Base-by-base conservation (phyloP, 2,888 invertebrate species). In the Clanis bilineata region DNA sequence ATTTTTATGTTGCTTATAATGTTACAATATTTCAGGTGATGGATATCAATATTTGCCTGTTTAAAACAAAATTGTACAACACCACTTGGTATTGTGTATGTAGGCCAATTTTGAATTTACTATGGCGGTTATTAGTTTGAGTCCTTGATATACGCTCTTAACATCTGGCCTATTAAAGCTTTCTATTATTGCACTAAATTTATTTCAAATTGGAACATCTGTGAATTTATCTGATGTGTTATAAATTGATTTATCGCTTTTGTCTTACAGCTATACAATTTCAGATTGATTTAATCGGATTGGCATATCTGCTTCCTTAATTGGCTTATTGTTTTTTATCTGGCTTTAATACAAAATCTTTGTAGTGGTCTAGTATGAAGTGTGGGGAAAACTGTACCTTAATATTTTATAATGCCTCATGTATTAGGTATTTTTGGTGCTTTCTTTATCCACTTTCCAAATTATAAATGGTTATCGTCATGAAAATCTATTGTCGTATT, bases 51-150 rank as follows among this genome's bases (percentile, higher is more conserved):
- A 72, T 88, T 66, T 90, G 88, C 82, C 60, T 86, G 62, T 84
- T 85, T 80, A 83, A 69, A 78, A 81, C 80, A 71, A 62, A 69
- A 58, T 63, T 64, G 62, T 80, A 67, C 80, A 84, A 84, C 81
- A 83, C 85, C 55, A 77, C 75, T 82, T 89, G 85, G 85, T 89
- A 85, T 77, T 90, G 90, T 82, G 87, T 89, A 90, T 82, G 89
- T 87, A 70, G 44, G 28, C 22, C 21, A 10, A 15, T 54, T 54
- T 55, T 55, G 36, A 36, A 59, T 28, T 18, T 32, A 51, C 6
- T 51, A 3, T 32, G 28, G 32, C 32, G 51, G 32, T 51, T 32
- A 10, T 28, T 32, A 32, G 32, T 51, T 51, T 47, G 18, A 28
- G 10, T 32, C 9, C 18, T 51, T 32, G 51, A 15, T 18, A 32